Evolutionary conservation across 2,888 invertebrate genomes (phyloP), one percentile per base, ranked within the genome.

Genomic region (Pseudococcus jackbeardsleyi): DNA sequence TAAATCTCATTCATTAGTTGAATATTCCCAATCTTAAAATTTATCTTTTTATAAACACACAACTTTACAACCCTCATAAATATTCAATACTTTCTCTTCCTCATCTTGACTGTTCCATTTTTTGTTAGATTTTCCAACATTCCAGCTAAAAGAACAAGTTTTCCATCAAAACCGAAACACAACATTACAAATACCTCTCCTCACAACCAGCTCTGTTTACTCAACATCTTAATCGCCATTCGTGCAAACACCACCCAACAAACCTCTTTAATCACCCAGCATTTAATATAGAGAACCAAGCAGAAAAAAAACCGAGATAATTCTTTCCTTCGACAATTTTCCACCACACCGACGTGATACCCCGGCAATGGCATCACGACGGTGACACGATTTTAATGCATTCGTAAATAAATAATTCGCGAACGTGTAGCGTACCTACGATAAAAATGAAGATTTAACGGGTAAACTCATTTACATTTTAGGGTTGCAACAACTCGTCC

Each of bases 381-480:
- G 26, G 1, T 33, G 26, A 33, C 26, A 33, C 26, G 26, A 50
- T 54, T 17, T 64, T 22, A 22, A 64, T 64, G 64, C 64, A 64
- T 64, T 64, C 22, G 64, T 22, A 22, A 64, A 64, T 64, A 64
- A 64, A 64, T 64, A 64, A 64, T 64, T 64, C 64, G 19, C 22
- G 9, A 19, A 64, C 22, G 22, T 22, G 64, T 64, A 59, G 6
- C 6, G 5, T 19, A 17, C 17, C 19, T 19, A 22, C 64, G 64
- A 64, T 64, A 64, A 64, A 64, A 64, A 64, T 64, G 19, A 64
- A 64, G 64, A 64, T 64, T 64, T 22, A 64, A 64, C 22, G 64
- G 22, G 64, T 64, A 64, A 64, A 64, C 64, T 64, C 64, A 64
- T 64, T 64, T 64, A 64, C 64, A 64, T 64, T 64, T 64, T 64